Evolutionary conservation across 2,113 vertebrate species (phyloP), one percentile per base, ranked within the genome.

Genomic region (Lampris incognitus): DNA sequence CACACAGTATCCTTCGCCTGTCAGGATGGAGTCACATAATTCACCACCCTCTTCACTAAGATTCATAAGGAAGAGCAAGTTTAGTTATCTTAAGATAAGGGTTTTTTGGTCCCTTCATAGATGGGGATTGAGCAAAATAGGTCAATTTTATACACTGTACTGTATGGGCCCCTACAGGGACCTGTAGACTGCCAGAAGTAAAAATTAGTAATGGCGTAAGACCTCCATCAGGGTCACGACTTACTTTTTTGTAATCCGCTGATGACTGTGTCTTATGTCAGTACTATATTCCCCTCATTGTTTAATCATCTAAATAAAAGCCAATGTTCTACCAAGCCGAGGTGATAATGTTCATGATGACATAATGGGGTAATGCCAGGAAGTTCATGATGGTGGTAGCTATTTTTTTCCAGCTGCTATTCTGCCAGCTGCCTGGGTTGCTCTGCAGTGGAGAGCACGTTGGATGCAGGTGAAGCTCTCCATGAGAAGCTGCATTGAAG

Each of bases 321-420:
- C 2, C 46, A 24, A 54, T 50, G 49, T 9, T 8, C 24, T 41
- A 40, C 58, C 10, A 38, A 61, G 10, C n/a, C 36, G 40, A 55
- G 36, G 58, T 24, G 39, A 13, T 69, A 68, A 76, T 62, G 38
- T 54, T 66, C 51, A 36, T 66, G 2, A 42, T 72, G 49, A 62
- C 13, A 55, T 39, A 13, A 37, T 54, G 11, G n/a, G 13, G 42
- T 4, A 5, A 42, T n/a, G 61, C 7, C 1, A 13, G 48, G 46
- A 36, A 13, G 64, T 55, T 66, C 9, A 50, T 52, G 49, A 39
- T 66, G 6, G 49, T 52, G 9, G 10, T 36, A 41, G 7, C 69
- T 24, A 42, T 44, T 38, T 57, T 38, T 9, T 36, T 39, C 68
- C 37, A 62, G 7, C 69, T 24, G 55, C 3, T 6, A 49, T 37